These are phyloP conservation scores for Hydrozoanthus tunicans DNA, from an alignment of 64 coral and sea anemone genomes.

Conservation along the genomic window DNA sequence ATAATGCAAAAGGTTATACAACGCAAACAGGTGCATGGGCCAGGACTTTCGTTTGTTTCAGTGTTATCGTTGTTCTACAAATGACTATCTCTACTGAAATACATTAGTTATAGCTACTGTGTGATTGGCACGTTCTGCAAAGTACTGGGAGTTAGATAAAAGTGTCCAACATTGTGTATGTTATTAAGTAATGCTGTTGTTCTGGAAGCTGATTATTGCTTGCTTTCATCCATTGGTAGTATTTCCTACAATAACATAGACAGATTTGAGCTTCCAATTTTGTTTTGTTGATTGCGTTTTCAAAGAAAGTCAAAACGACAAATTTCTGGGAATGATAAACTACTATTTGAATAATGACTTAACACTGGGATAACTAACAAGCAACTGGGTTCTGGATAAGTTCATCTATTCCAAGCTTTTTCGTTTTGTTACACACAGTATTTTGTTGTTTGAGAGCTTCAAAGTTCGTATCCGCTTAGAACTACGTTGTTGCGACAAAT, in stretches of 20 bases:
- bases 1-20: conserved; percentile 4
- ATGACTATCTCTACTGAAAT: neutral
- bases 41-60: conserved; percentile 20
- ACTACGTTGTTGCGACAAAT: conserved; percentile 1
- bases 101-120: neutral
- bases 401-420: conserved; percentile 1
- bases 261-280: conserved; percentile 4
- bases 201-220: neutral
- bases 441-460: conserved; percentile 19
- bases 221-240: conserved; percentile 1
- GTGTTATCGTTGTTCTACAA: neutral
- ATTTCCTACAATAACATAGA: conserved; percentile 5
- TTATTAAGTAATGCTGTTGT: conserved; percentile 2
- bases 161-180: conserved; percentile 15
- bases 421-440: conserved; percentile 18
- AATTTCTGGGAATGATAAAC: neutral
- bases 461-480: conserved; percentile 19
- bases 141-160: conserved; percentile 12
- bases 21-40: conserved; percentile 4
- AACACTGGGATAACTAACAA: conserved; percentile 9
- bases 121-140: conserved; percentile 2
- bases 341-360: conserved; percentile 16
- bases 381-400: neutral
- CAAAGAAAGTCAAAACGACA: neutral
- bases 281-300: conserved; percentile 1